Base-by-base conservation (phyloP, 2,113 vertebrate genomes). In the Chionodraco myersi region DNA sequence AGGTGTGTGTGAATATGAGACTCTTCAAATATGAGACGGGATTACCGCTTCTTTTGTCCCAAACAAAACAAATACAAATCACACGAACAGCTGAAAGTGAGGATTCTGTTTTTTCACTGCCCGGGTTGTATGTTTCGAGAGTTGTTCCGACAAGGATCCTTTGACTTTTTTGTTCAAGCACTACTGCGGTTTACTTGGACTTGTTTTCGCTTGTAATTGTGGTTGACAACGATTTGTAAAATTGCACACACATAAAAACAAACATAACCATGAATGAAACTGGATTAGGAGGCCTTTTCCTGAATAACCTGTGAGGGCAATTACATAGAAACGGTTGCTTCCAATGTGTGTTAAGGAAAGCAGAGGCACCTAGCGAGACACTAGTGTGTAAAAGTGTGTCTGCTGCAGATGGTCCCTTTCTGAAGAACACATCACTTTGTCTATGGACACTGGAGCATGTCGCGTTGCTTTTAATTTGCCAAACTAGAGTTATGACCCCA, bases 1-100 rank as follows among this genome's bases (percentile, higher is more conserved):
- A 91, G 92, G 91, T 93, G 92, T 89, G 88, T 88, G 89, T 91
- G 91, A 92, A 90, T 93, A 92, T 85, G 88, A 93, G 87, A 89
- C 88, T 78, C 74, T 79, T 88, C 90, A 92, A 92, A 93, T 90
- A 91, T 88, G 89, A 92, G 54, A 67, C 76, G 12, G 87, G 89
- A 83, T 93, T 91, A 88, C 77, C 11, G 71, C 54, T 47, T 79
- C 90, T 88, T 92, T 92, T 93, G 92, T 94, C 75, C 85, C 72
- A 62, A 89, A 83, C 83, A 86, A 89, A 91, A 91, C 89, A 92
- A 93, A 91, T 80, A 91, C 75, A 85, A 90, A 92, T 92, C 88
- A 91, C 91, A 77, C 60, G 81, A 90, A 90, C 82, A 88, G 86
- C 77, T 90, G 77, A 90, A 91, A 84, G 52, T 67, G 72, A 82